Evolutionary conservation across 1,140 invertebrate species (phyloP), one percentile per base, ranked within the genome.

Genomic region (Acromyrmex echinatior): DNA sequence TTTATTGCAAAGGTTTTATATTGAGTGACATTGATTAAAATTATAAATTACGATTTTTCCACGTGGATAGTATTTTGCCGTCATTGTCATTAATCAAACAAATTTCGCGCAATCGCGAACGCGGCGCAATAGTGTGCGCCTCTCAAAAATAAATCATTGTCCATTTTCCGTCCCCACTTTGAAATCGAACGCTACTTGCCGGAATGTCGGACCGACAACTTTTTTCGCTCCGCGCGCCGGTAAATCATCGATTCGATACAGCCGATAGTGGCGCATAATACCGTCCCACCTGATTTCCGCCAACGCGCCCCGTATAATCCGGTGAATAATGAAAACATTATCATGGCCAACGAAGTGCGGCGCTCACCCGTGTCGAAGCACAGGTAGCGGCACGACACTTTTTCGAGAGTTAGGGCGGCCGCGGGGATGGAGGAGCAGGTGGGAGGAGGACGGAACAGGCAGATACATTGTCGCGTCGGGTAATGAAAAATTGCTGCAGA

Each of bases 301-400:
- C 68, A 60, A 86, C 85, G 80, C 70, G 76, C 18, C 66, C 66
- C 80, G 80, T 91, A 91, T 91, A 91, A 91, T 91, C 90, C 90
- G 68, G 81, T 91, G 90, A 91, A 91, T 91, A 91, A 91, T 91
- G 91, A 91, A 91, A 91, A 91, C 91, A 91, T 91, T 91, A 91
- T 91, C 90, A 71, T 84, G 71, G 71, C 71, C 45, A 76, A 82
- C 85, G 81, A 88, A 89, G 85, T 87, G 85, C 86, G 66, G 56
- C 87, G 53, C 74, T 62, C 82, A 58, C 51, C 18, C 73, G 73
- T 78, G 81, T 88, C 77, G n/a, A 49, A 56, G 77, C 70, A 58
- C 70, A 78, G 86, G 73, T 85, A 87, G 60, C 16, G 12, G 65
- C 25, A 51, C 88, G 81, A 86, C 73, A 86, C 74, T 91, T 90